Conservation (phyloP, 1,140 invertebrate species). For the Apis florea region DNA sequence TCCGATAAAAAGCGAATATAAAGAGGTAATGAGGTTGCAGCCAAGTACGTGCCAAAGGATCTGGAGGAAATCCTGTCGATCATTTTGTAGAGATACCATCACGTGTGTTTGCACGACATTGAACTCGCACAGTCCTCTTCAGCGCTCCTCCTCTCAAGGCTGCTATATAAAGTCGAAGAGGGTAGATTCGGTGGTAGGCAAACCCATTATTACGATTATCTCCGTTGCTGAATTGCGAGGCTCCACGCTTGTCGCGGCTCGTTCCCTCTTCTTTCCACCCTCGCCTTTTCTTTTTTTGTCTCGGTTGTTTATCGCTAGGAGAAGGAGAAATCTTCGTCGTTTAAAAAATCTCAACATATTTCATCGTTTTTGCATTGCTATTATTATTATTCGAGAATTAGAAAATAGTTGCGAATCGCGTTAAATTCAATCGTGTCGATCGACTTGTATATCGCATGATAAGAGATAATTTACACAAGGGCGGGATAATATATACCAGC, state of each 20-base stretch:
- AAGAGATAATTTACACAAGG: constrained; percentile 21
- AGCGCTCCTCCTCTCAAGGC: constrained; percentile 31
- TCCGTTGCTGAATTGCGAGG: constrained; percentile 40
- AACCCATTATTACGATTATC: constrained; percentile 71
- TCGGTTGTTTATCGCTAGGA: not conserved
- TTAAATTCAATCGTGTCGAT: not conserved
- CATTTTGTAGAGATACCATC: constrained; percentile 23
- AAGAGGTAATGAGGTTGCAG: constrained; percentile 5
- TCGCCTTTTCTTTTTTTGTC: not conserved
- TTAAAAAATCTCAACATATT: not conserved
- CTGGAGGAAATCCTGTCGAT: constrained; percentile 37
- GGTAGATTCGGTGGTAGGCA: constrained; percentile 59
- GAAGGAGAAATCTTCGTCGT: not conserved
- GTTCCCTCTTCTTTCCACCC: not conserved
- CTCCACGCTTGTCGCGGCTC: constrained; percentile 3
- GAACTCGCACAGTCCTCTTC: constrained; percentile 48
- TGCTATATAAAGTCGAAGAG: constrained; percentile 22
- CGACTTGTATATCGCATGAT: not conserved
- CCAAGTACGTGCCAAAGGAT: not conserved
- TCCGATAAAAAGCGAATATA: not conserved
- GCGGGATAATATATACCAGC: constrained; percentile 29
- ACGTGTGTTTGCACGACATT: constrained; percentile 59
- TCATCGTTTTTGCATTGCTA: too few relatives aligned
- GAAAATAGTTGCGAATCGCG: too few relatives aligned
- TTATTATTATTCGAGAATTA: too few relatives aligned